A percentile compares a stretch with the other conserved stretches of the same genome.
phyloP scores from a whole-genome alignment of 2,797 vertebrate species.

The Sebastes reedi region DNA sequence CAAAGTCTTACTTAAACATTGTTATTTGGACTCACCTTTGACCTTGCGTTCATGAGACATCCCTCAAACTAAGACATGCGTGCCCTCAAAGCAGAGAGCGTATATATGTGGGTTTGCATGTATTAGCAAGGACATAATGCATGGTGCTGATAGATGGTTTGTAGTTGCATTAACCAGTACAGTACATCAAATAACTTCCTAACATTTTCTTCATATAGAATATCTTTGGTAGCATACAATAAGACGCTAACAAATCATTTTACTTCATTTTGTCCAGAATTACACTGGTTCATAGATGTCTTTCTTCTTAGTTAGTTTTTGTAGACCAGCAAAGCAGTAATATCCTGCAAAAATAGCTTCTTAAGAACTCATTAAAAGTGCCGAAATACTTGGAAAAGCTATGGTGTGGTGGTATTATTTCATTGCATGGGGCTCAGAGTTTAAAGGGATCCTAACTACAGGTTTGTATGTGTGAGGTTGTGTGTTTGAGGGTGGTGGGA shows the following conservation, averaged over 20 bases:
- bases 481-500: conserved; percentile 52
- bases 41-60: conserved; percentile 79
- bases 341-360: background rate
- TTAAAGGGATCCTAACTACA: conserved; percentile 35
- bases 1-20: conserved; percentile 90
- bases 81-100: conserved; percentile 58
- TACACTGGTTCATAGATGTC: background rate
- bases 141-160: background rate
- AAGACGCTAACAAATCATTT: background rate
- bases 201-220: background rate
- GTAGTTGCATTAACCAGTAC: background rate
- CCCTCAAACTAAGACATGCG: conserved; percentile 57
- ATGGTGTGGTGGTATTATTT: background rate
- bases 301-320: background rate
- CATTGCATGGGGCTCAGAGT: background rate
- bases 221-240: background rate
- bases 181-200: background rate
- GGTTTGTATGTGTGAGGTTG: conserved; percentile 49
- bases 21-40: conserved; percentile 87
- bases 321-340: background rate
- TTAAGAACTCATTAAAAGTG: background rate
- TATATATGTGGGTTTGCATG: conserved; percentile 50
- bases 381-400: background rate
- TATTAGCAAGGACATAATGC: conserved; percentile 13
- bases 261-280: background rate